Evolutionary conservation across 2,113 vertebrate species (phyloP).

Genomic region (Psammodynastes pulverulentus): DNA sequence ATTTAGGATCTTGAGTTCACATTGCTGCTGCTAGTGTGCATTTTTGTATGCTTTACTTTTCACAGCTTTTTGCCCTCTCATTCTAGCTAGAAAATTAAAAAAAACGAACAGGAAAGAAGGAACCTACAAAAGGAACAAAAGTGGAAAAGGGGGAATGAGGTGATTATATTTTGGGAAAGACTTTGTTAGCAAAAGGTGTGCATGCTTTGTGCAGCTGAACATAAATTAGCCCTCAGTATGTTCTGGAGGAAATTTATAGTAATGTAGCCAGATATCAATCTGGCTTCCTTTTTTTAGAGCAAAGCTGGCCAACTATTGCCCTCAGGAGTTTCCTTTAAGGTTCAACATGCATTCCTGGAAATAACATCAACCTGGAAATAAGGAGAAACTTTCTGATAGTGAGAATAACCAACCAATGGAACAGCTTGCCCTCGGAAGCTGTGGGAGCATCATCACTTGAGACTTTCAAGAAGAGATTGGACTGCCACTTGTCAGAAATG

Average conservation of each 20-base stretch:
- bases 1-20: neutral
- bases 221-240: neutral
- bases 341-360: neutral
- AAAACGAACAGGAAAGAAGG: neutral
- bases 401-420: too few species aligned
- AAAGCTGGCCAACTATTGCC: neutral
- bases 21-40: neutral
- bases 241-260: too few species aligned
- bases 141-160: neutral
- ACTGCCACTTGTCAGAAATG: too few species aligned
- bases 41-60: neutral
- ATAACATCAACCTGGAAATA: too few species aligned
- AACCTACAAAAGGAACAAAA: neutral
- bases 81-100: neutral
- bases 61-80: neutral
- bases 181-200: neutral
- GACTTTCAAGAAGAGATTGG: too few species aligned
- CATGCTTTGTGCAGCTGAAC: neutral
- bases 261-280: too few species aligned
- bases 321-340: neutral
- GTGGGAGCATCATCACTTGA: too few species aligned
- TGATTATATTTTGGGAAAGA: neutral
- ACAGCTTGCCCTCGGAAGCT: too few species aligned
- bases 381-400: too few species aligned
- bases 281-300: neutral